Evolutionary conservation across 2,113 vertebrate genomes (phyloP).

Genomic region (Cottus gobio): DNA sequence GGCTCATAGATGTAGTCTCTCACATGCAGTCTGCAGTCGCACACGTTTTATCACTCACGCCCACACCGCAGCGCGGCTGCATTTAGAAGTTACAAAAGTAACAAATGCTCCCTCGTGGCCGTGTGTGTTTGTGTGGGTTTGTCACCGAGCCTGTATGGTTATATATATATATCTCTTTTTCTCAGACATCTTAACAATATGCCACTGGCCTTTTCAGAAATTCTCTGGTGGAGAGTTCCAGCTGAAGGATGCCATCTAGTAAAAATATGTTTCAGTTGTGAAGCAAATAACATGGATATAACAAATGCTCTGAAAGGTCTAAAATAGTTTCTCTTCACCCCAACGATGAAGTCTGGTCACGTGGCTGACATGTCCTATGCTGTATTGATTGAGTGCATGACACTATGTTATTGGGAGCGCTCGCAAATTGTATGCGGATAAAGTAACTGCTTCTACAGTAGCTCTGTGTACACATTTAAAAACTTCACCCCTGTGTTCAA

Average conservation of each 20-base stretch:
- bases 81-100: slow-evolving; percentile 44
- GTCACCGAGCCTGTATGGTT: background rate
- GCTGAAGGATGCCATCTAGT: background rate
- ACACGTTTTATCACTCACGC: slow-evolving; percentile 33
- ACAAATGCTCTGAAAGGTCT: background rate
- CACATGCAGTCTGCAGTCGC: slow-evolving; percentile 20
- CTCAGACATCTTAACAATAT: slow-evolving; percentile 8
- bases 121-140: background rate
- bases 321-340: background rate
- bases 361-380: background rate
- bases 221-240: background rate
- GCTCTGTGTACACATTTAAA: background rate
- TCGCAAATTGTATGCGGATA: background rate
- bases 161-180: background rate
- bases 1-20: slow-evolving; percentile 47
- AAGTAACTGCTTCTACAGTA: background rate
- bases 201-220: slow-evolving; percentile 8
- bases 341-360: background rate
- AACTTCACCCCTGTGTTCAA: background rate
- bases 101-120: slow-evolving; percentile 36
- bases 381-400: background rate
- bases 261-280: background rate
- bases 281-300: background rate
- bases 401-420: background rate
- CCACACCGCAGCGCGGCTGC: slow-evolving; percentile 19